phyloP scores from a whole-genome alignment of 2,888 invertebrate species.

The Gymnosoma rotundatum region DNA sequence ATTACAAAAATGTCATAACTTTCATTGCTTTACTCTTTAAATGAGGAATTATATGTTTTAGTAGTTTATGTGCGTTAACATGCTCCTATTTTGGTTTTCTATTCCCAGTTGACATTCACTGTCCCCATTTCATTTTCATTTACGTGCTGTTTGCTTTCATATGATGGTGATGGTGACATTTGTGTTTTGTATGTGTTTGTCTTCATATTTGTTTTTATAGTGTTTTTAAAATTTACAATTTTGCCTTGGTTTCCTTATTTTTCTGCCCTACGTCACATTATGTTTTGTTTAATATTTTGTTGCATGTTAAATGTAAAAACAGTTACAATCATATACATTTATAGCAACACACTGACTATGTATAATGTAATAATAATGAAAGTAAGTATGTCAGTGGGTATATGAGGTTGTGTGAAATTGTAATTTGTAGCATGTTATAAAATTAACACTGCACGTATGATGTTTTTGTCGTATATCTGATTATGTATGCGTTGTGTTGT shows the following conservation, averaged over 20 bases:
- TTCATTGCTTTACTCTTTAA: background rate
- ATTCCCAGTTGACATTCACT: slow-evolving; percentile 58
- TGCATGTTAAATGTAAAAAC: slow-evolving; percentile 13
- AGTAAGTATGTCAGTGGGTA: slow-evolving; percentile 13
- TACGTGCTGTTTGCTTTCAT: slow-evolving; percentile 18
- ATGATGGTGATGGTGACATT: slow-evolving; percentile 2
- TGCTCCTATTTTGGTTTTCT: slow-evolving; percentile 49
- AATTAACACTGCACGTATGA: slow-evolving; percentile 57
- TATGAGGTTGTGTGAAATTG: slow-evolving; percentile 3
- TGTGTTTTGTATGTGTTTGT: slow-evolving; percentile 6
- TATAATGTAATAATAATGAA: background rate
- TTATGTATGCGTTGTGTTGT: background rate
- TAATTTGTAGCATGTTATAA: slow-evolving; percentile 53
- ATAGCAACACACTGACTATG: background rate
- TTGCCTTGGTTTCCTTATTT: slow-evolving; percentile 9
- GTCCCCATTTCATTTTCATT: slow-evolving; percentile 46
- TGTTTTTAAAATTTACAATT: slow-evolving; percentile 40
- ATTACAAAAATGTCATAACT: background rate
- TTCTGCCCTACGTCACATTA: slow-evolving; percentile 8
- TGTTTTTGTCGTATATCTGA: background rate
- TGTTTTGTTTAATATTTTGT: slow-evolving; percentile 36
- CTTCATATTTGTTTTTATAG: slow-evolving; percentile 9
- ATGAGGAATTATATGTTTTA: slow-evolving; percentile 1
- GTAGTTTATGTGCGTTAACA: slow-evolving; percentile 45
- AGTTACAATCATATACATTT: background rate